Evolutionary conservation across 2,113 vertebrate genomes (phyloP).

Genomic region (Abramis brama): DNA sequence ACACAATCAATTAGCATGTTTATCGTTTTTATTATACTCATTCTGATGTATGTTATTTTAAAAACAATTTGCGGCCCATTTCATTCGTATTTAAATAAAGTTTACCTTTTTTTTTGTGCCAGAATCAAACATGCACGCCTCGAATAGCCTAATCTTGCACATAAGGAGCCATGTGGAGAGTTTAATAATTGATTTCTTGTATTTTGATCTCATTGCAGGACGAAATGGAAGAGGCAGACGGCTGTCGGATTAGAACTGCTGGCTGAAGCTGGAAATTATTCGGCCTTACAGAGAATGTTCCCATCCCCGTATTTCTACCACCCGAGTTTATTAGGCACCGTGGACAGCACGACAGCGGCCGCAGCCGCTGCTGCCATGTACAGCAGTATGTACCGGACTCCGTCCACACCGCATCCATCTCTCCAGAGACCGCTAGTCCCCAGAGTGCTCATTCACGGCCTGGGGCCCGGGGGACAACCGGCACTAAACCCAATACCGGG

Average conservation of each 20-base stretch:
- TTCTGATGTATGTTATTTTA: background rate
- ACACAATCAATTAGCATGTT: background rate
- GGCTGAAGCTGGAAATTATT: slow-evolving; percentile 97
- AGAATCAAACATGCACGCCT: background rate
- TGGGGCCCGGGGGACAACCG: slow-evolving; percentile 93
- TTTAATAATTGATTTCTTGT: slow-evolving; percentile 71
- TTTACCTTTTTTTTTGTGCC: background rate
- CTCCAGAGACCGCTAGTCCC: slow-evolving; percentile 96
- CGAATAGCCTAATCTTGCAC: background rate
- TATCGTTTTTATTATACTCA: background rate
- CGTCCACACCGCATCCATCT: slow-evolving; percentile 88
- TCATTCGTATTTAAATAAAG: background rate
- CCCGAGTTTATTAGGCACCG: slow-evolving; percentile 90
- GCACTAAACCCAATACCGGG: slow-evolving; percentile 91
- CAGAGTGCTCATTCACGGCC: slow-evolving; percentile 94
- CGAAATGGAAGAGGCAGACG: slow-evolving; percentile 96
- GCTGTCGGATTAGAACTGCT: slow-evolving; percentile 93
- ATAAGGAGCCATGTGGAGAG: background rate
- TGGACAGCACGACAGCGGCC: slow-evolving; percentile 95
- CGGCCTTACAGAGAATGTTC: slow-evolving; percentile 96
- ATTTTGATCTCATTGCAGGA: slow-evolving; percentile 81
- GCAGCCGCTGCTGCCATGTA: slow-evolving; percentile 97
- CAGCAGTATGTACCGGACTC: slow-evolving; percentile 99
- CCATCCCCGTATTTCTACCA: slow-evolving; percentile 98
- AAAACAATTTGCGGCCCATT: background rate